phyloP scores from a whole-genome alignment of 2,113 vertebrate species.

The Carassius auratus region DNA sequence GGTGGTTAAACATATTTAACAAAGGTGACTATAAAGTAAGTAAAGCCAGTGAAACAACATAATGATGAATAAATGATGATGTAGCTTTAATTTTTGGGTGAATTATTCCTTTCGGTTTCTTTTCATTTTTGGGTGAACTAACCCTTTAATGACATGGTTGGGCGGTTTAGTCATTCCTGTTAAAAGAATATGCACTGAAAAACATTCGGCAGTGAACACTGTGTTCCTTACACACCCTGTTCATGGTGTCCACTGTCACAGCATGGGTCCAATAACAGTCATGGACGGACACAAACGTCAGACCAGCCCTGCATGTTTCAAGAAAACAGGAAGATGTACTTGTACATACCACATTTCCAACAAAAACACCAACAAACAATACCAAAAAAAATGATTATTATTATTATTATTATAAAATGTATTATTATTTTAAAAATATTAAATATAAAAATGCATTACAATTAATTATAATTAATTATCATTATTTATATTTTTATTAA shows the following conservation, averaged over 20 bases:
- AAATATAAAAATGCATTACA: no score
- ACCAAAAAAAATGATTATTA: no score
- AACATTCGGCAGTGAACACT: neutral
- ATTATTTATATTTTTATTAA: no score
- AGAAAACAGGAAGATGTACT: neutral
- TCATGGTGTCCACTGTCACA: constrained; percentile 86
- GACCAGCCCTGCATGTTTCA: constrained; percentile 76
- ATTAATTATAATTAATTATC: no score
- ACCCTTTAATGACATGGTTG: neutral
- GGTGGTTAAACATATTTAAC: neutral
- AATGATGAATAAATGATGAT: neutral
- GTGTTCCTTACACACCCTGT: constrained; percentile 79
- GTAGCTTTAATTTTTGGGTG: neutral
- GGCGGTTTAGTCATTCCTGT: neutral
- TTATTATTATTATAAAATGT: no score
- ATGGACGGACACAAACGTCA: constrained; percentile 94
- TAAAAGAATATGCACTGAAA: neutral
- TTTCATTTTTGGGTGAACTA: constrained; percentile 5
- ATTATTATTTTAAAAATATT: no score
- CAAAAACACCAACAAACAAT: no score
- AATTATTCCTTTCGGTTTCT: neutral
- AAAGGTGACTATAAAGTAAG: neutral
- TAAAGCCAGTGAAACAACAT: neutral
- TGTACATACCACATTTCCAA: neutral
- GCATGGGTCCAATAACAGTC: constrained; percentile 99